These are phyloP conservation scores for Pycnomerus fuliginosus DNA, from an alignment of 2,888 invertebrate species.

Conservation along the genomic window DNA sequence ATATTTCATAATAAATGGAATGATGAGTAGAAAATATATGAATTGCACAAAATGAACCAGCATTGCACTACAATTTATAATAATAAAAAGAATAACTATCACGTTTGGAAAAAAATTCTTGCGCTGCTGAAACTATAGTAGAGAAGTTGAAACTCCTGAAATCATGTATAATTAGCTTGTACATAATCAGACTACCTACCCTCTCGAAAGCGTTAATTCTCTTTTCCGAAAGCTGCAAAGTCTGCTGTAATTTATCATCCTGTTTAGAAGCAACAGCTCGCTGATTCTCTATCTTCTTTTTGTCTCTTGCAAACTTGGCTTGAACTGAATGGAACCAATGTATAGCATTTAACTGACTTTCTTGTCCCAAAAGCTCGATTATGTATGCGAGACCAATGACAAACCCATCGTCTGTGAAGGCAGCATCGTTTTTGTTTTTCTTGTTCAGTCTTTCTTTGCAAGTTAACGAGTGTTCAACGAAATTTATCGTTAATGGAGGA, in stretches of 20 bases:
- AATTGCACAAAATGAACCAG: no score
- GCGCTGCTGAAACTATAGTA: slow-evolving; percentile 93
- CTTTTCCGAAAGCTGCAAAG: slow-evolving; percentile 84
- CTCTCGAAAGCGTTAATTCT: slow-evolving; percentile 72
- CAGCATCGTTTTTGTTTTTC: slow-evolving; percentile 81
- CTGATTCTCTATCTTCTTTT: slow-evolving; percentile 58
- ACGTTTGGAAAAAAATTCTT: slow-evolving; percentile 78
- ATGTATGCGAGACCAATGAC: slow-evolving; percentile 93
- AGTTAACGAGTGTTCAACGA: slow-evolving; percentile 87
- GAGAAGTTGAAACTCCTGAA: slow-evolving; percentile 85
- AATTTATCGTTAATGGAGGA: slow-evolving; percentile 92
- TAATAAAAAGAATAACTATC: slow-evolving; percentile 23
- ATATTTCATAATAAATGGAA: no score
- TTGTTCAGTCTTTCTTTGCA: slow-evolving; percentile 92
- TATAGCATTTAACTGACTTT: slow-evolving; percentile 80
- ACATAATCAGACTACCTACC: slow-evolving; percentile 43
- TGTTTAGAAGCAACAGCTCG: slow-evolving; percentile 56
- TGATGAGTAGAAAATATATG: no score
- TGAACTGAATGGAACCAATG: slow-evolving; percentile 93
- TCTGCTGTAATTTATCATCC: slow-evolving; percentile 91
- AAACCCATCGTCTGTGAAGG: slow-evolving; percentile 98
- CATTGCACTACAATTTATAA: slow-evolving; percentile 20
- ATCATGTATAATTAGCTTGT: no score
- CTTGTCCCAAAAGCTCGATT: slow-evolving; percentile 84
- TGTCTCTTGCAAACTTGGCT: slow-evolving; percentile 69